Evolutionary conservation across 2,888 invertebrate species (phyloP).

Genomic region (Aradus depressus): DNA sequence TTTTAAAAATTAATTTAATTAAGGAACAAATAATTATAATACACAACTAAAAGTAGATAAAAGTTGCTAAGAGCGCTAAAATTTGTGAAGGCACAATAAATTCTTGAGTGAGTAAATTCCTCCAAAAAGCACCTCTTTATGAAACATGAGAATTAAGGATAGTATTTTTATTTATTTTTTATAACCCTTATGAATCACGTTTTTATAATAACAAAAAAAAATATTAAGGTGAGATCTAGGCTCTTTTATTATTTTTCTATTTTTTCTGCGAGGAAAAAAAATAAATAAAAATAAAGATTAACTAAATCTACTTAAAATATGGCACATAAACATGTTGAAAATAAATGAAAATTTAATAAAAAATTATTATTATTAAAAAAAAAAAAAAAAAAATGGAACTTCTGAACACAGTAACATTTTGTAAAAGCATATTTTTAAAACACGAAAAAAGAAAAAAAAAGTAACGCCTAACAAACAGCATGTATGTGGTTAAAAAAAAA

Average conservation of each 20-base stretch:
- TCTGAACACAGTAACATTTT: too few relatives aligned
- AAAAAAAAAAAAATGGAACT: background rate
- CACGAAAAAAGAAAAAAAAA: conserved; percentile 7
- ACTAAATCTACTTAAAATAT: conserved; percentile 17
- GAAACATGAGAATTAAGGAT: too few relatives aligned
- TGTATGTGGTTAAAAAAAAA: background rate
- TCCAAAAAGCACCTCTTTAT: conserved; percentile 23
- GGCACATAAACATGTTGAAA: conserved; percentile 15
- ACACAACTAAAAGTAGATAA: conserved; percentile 16
- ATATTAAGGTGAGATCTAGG: background rate
- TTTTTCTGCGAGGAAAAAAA: conserved; percentile 3
- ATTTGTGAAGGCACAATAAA: conserved; percentile 27
- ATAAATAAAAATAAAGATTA: background rate
- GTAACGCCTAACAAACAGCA: background rate
- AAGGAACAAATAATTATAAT: conserved; percentile 9
- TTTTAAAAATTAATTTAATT: background rate
- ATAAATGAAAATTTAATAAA: background rate
- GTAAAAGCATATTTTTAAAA: conserved; percentile 2
- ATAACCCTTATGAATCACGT: too few relatives aligned
- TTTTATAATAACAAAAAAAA: background rate
- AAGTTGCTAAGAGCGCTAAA: conserved; percentile 22
- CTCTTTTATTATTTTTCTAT: background rate
- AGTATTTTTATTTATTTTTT: too few relatives aligned
- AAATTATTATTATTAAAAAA: conserved; percentile 1
- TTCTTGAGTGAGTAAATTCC: conserved; percentile 25